phyloP scores from a whole-genome alignment of 2,797 vertebrate genomes.

The Silurus aristotelis region DNA sequence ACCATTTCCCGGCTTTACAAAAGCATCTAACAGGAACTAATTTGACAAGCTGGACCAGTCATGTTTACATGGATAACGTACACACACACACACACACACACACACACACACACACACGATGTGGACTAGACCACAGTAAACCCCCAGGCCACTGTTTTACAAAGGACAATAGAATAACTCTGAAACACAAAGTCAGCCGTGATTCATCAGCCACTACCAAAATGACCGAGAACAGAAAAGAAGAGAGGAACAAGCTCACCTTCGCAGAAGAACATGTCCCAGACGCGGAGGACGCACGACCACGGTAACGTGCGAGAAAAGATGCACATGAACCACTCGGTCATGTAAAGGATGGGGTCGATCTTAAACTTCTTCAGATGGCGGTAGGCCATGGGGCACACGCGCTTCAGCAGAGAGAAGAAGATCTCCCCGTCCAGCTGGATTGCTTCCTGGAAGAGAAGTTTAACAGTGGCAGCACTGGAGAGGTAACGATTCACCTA shows the following conservation, averaged over 20 bases:
- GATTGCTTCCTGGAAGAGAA: constrained; percentile 81
- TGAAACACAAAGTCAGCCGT: no score
- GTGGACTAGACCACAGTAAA: neutral
- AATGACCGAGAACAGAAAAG: neutral
- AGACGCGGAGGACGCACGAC: constrained; percentile 86
- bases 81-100: no score
- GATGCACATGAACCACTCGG: constrained; percentile 95
- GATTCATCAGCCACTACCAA: neutral
- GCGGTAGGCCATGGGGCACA: constrained; percentile 85
- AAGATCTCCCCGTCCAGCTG: constrained; percentile 92
- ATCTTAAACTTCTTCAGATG: constrained; percentile 90
- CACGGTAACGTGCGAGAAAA: constrained; percentile 90
- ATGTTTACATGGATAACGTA: neutral
- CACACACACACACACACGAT: no score
- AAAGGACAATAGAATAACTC: neutral
- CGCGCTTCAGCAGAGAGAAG: constrained; percentile 82
- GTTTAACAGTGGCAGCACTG: no score
- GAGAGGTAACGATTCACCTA: no score
- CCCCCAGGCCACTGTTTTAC: neutral
- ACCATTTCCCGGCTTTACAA: neutral
- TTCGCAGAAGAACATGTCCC: constrained; percentile 98
- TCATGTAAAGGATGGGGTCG: constrained; percentile 91
- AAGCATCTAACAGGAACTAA: neutral
- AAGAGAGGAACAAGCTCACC: constrained; percentile 65
- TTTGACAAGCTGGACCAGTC: neutral